Evolutionary conservation across 2,888 invertebrate species (phyloP).

Genomic region (Orthosia incerta): DNA sequence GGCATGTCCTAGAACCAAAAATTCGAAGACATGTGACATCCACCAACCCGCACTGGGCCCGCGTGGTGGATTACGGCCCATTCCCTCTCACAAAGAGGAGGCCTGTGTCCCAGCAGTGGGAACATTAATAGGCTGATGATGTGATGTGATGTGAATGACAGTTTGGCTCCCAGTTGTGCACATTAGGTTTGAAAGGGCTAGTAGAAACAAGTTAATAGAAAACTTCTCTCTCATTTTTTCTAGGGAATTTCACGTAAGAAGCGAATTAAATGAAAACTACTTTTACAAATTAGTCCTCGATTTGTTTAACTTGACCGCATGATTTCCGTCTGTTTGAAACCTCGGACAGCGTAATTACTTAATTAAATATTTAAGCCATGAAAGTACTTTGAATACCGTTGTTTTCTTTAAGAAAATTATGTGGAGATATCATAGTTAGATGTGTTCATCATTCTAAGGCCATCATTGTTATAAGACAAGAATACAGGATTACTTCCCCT

Average conservation of each 20-base stretch:
- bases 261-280: slow-evolving; percentile 21
- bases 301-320: slow-evolving; percentile 41
- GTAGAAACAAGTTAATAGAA: background rate
- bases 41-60: too few species aligned
- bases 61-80: too few species aligned
- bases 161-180: too few species aligned
- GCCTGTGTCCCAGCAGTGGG: too few species aligned
- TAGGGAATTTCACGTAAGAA: slow-evolving; percentile 1
- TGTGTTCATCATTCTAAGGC: slow-evolving; percentile 24
- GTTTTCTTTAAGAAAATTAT: slow-evolving; percentile 6
- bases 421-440: slow-evolving; percentile 16
- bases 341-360: slow-evolving; percentile 33
- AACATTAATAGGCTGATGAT: too few species aligned
- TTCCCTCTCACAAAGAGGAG: too few species aligned
- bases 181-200: too few species aligned
- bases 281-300: slow-evolving; percentile 23
- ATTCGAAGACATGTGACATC: too few species aligned
- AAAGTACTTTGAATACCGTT: slow-evolving; percentile 15
- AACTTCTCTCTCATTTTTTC: background rate
- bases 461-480: slow-evolving; percentile 22
- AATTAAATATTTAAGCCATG: slow-evolving; percentile 25
- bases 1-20: too few species aligned
- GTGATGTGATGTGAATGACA: too few species aligned
- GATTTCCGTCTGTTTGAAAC: slow-evolving; percentile 16
- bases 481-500: slow-evolving; percentile 15